Evolutionary conservation across 2,113 vertebrate genomes (phyloP).

Genomic region (Bos indicus): DNA sequence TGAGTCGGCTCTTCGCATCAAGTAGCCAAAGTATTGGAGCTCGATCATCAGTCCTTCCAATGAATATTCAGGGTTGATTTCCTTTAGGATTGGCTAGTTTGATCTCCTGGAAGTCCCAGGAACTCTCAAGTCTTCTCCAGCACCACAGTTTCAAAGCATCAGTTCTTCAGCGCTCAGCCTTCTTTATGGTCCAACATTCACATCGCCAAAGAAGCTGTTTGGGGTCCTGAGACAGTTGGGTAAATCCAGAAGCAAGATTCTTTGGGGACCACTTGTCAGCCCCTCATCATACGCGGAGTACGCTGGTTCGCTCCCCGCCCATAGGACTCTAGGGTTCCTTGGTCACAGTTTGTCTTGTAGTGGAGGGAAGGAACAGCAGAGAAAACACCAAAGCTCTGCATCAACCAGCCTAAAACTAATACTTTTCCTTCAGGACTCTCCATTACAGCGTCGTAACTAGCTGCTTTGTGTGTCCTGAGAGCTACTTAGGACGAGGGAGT

Average conservation of each 20-base stretch:
- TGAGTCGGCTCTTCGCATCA: neutral
- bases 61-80: neutral
- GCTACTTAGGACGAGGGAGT: neutral
- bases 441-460: neutral
- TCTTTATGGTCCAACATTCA: neutral
- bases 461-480: neutral
- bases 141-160: neutral
- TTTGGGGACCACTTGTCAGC: neutral
- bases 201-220: neutral
- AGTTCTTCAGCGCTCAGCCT: neutral
- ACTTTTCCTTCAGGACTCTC: neutral
- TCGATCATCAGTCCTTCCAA: neutral
- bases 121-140: neutral
- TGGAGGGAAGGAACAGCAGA: neutral
- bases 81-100: neutral
- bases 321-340: neutral
- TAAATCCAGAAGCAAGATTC: neutral
- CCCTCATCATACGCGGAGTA: neutral
- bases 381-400: neutral
- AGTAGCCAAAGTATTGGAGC: neutral
- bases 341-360: neutral
- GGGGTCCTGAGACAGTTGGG: neutral
- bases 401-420: neutral
- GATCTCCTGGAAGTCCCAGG: neutral
- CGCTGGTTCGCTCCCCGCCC: neutral